Evolutionary conservation across 2,888 invertebrate species (phyloP), one percentile per base, ranked within the genome.

Genomic region (Dryobotodes eremita): DNA sequence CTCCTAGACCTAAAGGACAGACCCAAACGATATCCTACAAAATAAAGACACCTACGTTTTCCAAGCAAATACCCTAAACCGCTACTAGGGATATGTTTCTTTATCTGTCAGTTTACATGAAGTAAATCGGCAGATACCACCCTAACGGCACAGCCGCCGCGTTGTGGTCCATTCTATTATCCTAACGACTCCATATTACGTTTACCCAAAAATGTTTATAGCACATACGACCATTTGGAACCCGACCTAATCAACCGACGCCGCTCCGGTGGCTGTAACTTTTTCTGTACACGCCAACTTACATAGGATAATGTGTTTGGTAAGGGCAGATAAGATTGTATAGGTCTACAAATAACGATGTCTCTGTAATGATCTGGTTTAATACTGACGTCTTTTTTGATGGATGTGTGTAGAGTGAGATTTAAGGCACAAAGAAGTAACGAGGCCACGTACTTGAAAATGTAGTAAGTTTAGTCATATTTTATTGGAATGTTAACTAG

Each of bases 131-230:
- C 62, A 85, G 82, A 89, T 84, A 85, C 84, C 79, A 75, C 86
- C 85, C 77, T 88, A 91, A 90, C 86, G 79, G 83, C 84, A 76
- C 62, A 61, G 75, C 83, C 85, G 88, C 88, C 87, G 89, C 89
- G 86, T 91, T 89, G 90, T 89, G 91, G 94, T 92, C 92, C 93
- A 92, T 95, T 94, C 96, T 96, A 95, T 96, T 95, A 96, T 94
- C 94, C 94, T 94, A 96, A 96, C 95, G 95, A 94, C 95, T 90
- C 92, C 92, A 94, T 96, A 96, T 96, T 96, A 95, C 95, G 93
- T 95, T 95, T 95, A 95, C 95, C 95, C 95, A 95, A 96, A 96
- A 95, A 95, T 95, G 93, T 95, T 95, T 95, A 95, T 94, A 91
- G 94, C 92, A 89, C 91, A 91, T 92, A 91, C 91, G 92, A 91